phyloP scores from a whole-genome alignment of 1,140 invertebrate genomes.

The Drosophila sechellia region DNA sequence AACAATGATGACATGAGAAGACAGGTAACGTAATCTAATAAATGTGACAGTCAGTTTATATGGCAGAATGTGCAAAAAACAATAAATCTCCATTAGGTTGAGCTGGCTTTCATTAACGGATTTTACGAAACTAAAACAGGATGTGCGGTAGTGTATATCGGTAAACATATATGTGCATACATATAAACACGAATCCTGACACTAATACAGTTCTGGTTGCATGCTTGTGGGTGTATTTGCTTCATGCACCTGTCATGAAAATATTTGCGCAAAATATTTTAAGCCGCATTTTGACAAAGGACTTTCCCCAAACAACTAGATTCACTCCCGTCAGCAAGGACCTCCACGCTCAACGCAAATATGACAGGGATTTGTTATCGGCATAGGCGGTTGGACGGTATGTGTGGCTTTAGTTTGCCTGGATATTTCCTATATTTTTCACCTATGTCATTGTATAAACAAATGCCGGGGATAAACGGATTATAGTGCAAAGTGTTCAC shows the following conservation, averaged over 20 bases:
- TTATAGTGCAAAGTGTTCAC: constrained; percentile 31
- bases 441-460: constrained; percentile 37
- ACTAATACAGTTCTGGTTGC: constrained; percentile 37
- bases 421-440: constrained; percentile 24
- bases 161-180: background rate
- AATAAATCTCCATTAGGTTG: constrained; percentile 79
- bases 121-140: constrained; percentile 51
- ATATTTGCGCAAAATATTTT: constrained; percentile 79
- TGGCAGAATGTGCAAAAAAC: constrained; percentile 54
- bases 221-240: constrained; percentile 26
- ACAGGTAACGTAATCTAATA: constrained; percentile 38
- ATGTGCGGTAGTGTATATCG: constrained; percentile 6
- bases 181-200: background rate
- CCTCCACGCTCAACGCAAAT: constrained; percentile 13
- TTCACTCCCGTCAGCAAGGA: constrained; percentile 25
- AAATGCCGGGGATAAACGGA: constrained; percentile 39
- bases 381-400: constrained; percentile 4
- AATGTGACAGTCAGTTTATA: constrained; percentile 43
- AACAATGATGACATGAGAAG: constrained; percentile 22
- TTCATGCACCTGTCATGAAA: constrained; percentile 73
- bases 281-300: constrained; percentile 80
- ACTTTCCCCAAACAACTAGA: constrained; percentile 43
- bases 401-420: constrained; percentile 22
- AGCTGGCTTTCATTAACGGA: constrained; percentile 76
- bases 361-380: constrained; percentile 44